A percentile compares a stretch with the other conserved stretches of the same genome.
phyloP scores from a whole-genome alignment of 2,888 invertebrate species.

The Chrysotoxum bicinctum region DNA sequence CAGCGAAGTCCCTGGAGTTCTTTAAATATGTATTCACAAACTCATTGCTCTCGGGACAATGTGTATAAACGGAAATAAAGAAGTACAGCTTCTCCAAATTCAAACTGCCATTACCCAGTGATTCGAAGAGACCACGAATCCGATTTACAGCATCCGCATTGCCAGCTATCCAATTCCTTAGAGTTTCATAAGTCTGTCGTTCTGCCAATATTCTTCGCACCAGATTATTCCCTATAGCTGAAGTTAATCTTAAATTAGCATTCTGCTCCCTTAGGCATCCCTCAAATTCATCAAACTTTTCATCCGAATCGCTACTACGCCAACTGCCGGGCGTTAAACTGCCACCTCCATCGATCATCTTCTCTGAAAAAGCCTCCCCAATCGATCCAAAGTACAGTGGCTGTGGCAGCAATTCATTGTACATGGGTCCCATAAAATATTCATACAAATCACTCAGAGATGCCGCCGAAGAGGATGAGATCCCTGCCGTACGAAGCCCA shows the following conservation, averaged over 20 bases:
- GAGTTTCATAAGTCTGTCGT: slow-evolving; percentile 74
- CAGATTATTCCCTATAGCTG: slow-evolving; percentile 75
- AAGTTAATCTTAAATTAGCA: slow-evolving; percentile 63
- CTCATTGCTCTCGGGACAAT: slow-evolving; percentile 75
- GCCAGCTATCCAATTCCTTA: slow-evolving; percentile 75
- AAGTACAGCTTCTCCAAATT: slow-evolving; percentile 77
- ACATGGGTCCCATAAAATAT: slow-evolving; percentile 75
- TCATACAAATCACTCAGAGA: slow-evolving; percentile 70
- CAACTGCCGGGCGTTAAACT: slow-evolving; percentile 78
- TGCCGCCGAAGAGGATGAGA: slow-evolving; percentile 53
- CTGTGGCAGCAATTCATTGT: slow-evolving; percentile 75
- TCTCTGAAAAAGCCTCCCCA: slow-evolving; percentile 77
- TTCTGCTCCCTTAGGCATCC: slow-evolving; percentile 74
- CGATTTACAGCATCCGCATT: slow-evolving; percentile 73
- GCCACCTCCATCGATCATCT: slow-evolving; percentile 78
- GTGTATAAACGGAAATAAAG: slow-evolving; percentile 76
- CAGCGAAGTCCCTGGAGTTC: slow-evolving; percentile 77
- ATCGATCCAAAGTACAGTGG: slow-evolving; percentile 77
- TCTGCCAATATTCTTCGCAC: slow-evolving; percentile 77
- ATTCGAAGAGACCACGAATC: slow-evolving; percentile 73
- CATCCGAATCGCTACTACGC: slow-evolving; percentile 80
- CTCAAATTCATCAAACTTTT: slow-evolving; percentile 75
- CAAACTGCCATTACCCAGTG: slow-evolving; percentile 74
- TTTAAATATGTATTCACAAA: slow-evolving; percentile 76
- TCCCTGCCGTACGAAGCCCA: slow-evolving; percentile 23